Base-by-base conservation (phyloP, 2,113 vertebrate genomes). In the Macquaria australasica region DNA sequence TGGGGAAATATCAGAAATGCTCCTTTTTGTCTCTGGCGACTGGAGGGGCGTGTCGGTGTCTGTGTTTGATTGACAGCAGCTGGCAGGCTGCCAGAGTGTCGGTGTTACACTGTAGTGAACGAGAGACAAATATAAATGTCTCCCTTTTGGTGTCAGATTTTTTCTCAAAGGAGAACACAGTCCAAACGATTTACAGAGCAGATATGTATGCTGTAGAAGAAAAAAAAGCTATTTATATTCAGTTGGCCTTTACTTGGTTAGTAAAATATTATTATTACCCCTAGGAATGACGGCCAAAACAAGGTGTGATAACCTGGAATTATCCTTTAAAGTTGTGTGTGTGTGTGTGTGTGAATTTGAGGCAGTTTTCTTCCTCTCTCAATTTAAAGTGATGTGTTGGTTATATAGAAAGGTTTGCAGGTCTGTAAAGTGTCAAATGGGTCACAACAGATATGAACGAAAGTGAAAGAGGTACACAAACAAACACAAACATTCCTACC, bases 401-500 rank as follows among this genome's bases (percentile, higher is more conserved):
- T 69, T 48, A n/a, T n/a, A 12, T 28, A 28, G 4, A 48, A 25
- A 48, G 41, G 16, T 66, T 68, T 64, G 51, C 74, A 78, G 53
- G 18, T 60, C 41, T 62, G 71, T 67, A 20, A 85, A 63, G 55
- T 85, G 73, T 85, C 66, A 87, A 79, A 89, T 28, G 34, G 62
- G 34, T 86, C 62, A 87, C 66, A 85, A 77, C 72, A 84, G 71
- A 79, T 68, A 51, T 53, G 39, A 85, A 88, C 74, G 68, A 79
- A 79, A 82, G 64, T 53, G 16, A 79, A 68, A 84, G 45, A 74
- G 39, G 58, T 67, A 66, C 70, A 66, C 82, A 90, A 90, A 89
- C 83, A 90, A 90, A 91, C 82, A 85, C 86, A 88, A 88, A 91
- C 84, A 92, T 93, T 94, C 90, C 89, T 23, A 0, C 3, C 16